Conservation (phyloP, 2,888 invertebrate species). For the Spodoptera picta region DNA sequence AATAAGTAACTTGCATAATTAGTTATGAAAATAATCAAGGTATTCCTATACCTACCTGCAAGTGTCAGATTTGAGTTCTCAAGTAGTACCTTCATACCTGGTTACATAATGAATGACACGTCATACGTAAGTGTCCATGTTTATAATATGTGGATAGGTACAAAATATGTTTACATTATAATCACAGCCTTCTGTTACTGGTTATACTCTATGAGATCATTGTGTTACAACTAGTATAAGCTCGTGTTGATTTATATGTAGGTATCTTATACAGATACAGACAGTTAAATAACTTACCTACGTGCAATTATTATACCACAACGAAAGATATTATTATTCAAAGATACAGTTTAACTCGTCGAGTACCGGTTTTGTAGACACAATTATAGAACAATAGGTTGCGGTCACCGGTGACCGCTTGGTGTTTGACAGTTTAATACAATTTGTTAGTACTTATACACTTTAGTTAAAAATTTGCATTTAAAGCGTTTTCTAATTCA, state of each 20-base stretch:
- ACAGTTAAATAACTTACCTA: constrained; percentile 5
- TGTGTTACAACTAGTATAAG: constrained; percentile 43
- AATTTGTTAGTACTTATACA: no score
- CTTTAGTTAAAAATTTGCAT: no score
- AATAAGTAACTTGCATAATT: no score
- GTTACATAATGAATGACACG: constrained; percentile 50
- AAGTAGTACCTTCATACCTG: constrained; percentile 16
- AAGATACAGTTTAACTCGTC: no score
- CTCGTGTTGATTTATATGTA: constrained; percentile 33
- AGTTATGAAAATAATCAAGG: not conserved
- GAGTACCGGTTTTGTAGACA: no score
- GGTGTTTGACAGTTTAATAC: no score
- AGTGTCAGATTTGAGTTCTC: constrained; percentile 10
- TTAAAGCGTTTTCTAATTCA: no score
- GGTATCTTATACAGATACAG: constrained; percentile 10
- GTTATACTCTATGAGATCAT: constrained; percentile 66
- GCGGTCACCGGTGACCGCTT: no score
- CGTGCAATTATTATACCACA: not conserved
- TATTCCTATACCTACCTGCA: not conserved
- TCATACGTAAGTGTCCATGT: constrained; percentile 51
- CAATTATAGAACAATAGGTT: no score
- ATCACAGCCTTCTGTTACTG: constrained; percentile 61
- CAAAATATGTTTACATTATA: constrained; percentile 68
- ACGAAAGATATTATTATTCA: not conserved
- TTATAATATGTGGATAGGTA: constrained; percentile 49